phyloP scores from a whole-genome alignment of 2,888 invertebrate species.

The Drosophila tanythrix region DNA sequence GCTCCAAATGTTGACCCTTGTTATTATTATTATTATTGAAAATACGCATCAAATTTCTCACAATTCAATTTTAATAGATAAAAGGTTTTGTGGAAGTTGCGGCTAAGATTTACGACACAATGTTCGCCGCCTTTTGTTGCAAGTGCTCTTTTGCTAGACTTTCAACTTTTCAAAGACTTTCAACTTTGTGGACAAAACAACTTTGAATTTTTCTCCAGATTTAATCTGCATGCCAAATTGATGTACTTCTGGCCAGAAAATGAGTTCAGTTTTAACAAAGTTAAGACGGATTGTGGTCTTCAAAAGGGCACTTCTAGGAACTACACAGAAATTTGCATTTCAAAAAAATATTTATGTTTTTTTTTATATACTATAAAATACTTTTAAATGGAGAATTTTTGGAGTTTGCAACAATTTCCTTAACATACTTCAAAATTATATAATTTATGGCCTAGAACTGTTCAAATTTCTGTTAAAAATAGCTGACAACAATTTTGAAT shows the following conservation, averaged over 20 bases:
- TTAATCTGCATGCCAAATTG: background rate
- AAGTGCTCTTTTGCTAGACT: background rate
- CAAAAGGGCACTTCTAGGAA: background rate
- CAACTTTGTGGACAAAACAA: background rate
- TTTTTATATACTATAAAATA: background rate
- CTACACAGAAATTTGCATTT: background rate
- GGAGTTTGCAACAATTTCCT: background rate
- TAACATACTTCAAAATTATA: too few relatives aligned
- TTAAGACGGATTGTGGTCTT: background rate
- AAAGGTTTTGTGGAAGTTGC: background rate
- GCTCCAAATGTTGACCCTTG: background rate
- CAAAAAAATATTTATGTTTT: background rate
- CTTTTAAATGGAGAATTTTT: background rate
- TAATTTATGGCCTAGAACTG: background rate
- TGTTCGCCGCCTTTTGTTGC: background rate
- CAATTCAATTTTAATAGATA: conserved; percentile 11
- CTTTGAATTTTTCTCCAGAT: background rate
- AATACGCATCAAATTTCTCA: conserved; percentile 4
- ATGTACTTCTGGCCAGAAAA: background rate
- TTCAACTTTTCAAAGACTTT: background rate
- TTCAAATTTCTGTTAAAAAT: background rate
- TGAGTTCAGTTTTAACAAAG: background rate
- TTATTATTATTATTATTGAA: background rate
- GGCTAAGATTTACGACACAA: background rate
- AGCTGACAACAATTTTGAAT: background rate